phyloP scores from a whole-genome alignment of 2,113 vertebrate species.

The Thalassarche chlororhynchos region DNA sequence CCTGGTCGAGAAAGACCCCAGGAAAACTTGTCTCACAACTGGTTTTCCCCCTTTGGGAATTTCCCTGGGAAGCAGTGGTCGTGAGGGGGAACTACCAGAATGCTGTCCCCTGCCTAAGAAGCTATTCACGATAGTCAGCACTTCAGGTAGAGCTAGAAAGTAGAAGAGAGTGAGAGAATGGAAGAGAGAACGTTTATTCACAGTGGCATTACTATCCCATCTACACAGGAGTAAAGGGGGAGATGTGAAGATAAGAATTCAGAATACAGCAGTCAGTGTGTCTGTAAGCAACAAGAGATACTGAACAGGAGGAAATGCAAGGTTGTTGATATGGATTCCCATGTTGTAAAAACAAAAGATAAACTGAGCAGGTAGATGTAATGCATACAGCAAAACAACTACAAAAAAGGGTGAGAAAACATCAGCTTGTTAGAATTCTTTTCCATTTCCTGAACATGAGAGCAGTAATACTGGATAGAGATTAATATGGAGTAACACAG shows the following conservation, averaged over 20 bases:
- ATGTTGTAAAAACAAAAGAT: not conserved
- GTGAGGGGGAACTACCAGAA: not conserved
- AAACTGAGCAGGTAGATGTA: not conserved
- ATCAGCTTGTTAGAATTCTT: not conserved
- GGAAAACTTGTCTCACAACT: not conserved
- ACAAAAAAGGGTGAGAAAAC: not conserved
- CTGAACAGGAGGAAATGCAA: not conserved
- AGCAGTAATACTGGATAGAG: not conserved
- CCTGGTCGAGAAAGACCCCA: not conserved
- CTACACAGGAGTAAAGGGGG: not conserved
- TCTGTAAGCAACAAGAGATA: not conserved
- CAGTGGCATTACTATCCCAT: not conserved
- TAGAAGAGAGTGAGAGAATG: not conserved
- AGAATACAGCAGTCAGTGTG: not conserved
- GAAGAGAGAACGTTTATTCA: not conserved
- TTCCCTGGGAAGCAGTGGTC: not conserved
- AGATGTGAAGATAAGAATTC: not conserved
- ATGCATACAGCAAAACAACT: not conserved
- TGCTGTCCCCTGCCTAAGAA: not conserved
- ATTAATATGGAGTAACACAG: not conserved
- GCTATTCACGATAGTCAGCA: not conserved
- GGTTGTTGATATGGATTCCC: not conserved
- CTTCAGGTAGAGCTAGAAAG: not conserved
- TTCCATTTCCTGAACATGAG: not conserved
- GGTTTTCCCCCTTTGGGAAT: not conserved